Conservation (phyloP, 1,140 invertebrate species). For the Sminthurinus signatus region DNA sequence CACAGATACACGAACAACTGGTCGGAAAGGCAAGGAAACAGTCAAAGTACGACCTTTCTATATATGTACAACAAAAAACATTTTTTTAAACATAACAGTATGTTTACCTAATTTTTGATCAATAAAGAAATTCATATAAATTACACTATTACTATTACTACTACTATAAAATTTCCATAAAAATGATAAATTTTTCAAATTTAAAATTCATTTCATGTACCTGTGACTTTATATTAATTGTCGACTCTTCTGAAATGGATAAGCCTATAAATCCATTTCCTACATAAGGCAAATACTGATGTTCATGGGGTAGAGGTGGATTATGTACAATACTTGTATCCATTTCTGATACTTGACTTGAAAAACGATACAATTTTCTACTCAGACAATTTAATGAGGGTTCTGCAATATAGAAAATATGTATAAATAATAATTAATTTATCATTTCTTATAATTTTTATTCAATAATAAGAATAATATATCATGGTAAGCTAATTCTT, state of each 20-base stretch:
- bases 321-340: constrained; percentile 62
- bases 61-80: constrained; percentile 5
- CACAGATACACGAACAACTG: constrained; percentile 55
- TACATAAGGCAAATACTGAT: constrained; percentile 64
- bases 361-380: constrained; percentile 56
- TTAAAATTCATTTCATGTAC: neutral
- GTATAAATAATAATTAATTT: neutral
- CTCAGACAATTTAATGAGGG: constrained; percentile 58
- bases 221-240: neutral
- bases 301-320: constrained; percentile 51
- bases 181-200: no score
- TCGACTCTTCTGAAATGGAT: neutral
- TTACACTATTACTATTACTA: neutral
- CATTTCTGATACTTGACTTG: constrained; percentile 54
- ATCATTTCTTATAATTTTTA: neutral
- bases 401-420: constrained; percentile 45
- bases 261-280: constrained; percentile 68
- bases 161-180: neutral
- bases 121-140: neutral
- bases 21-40: constrained; percentile 63
- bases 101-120: no score
- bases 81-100: no score
- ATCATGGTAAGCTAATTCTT: neutral
- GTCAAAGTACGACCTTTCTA: constrained; percentile 60
- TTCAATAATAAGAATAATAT: neutral